A percentile compares a stretch with the other conserved stretches of the same genome.
Conservation (phyloP, 1,140 invertebrate genomes). For the Hormaphis cornu region DNA sequence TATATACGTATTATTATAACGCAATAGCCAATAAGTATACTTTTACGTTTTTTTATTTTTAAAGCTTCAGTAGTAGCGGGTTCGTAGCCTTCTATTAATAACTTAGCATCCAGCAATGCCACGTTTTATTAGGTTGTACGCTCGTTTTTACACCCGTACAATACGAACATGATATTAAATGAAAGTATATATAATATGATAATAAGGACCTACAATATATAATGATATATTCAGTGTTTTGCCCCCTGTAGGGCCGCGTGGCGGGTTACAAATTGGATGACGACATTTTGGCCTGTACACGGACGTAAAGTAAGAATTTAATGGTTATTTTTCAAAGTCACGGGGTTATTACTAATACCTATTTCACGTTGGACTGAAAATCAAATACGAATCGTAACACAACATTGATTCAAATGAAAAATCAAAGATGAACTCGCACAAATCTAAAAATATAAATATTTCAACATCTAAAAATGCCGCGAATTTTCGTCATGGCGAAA, state of each 20-base stretch:
- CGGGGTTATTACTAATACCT: neutral
- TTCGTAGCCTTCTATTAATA: too few relatives aligned
- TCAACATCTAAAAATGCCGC: too few relatives aligned
- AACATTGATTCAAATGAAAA: too few relatives aligned
- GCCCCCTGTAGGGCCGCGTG: conserved; percentile 8
- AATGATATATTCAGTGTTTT: conserved; percentile 4
- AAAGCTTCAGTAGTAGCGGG: neutral
- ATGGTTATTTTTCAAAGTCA: neutral
- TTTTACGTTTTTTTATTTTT: neutral
- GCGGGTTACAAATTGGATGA: conserved; percentile 29
- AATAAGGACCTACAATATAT: neutral
- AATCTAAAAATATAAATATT: too few relatives aligned
- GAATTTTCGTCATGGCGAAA: too few relatives aligned
- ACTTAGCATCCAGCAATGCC: neutral
- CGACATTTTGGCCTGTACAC: neutral
- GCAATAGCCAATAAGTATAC: too few relatives aligned
- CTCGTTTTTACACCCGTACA: neutral
- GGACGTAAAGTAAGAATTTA: neutral
- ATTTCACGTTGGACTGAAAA: neutral
- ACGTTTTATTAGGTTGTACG: conserved; percentile 25
- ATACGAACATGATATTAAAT: neutral
- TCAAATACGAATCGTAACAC: too few relatives aligned
- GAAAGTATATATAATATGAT: neutral
- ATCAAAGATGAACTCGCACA: too few relatives aligned
- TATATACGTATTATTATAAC: too few relatives aligned